Evolutionary conservation across 2,888 invertebrate species (phyloP).

Genomic region (Cephus pulcher): DNA sequence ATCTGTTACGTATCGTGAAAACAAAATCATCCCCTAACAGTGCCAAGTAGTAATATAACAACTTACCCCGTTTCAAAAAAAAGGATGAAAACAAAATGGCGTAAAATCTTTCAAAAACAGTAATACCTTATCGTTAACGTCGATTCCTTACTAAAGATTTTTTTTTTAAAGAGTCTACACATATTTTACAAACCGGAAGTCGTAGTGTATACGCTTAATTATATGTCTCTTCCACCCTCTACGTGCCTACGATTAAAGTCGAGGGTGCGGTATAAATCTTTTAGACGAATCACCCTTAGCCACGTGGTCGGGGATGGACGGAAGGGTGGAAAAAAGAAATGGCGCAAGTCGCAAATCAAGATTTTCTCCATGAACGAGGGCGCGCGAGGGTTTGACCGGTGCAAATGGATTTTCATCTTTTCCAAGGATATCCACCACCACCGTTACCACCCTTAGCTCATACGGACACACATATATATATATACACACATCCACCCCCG

Average conservation of each 20-base stretch:
- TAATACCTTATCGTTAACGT: not conserved
- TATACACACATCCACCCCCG: not conserved
- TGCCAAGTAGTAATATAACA: not conserved
- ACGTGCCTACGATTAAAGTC: not conserved
- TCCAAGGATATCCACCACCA: not conserved
- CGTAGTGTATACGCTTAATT: not conserved
- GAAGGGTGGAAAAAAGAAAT: not conserved
- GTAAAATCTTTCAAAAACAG: not conserved
- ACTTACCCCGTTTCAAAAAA: not conserved
- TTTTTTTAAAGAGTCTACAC: not conserved
- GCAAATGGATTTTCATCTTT: not conserved
- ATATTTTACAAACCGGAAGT: not conserved
- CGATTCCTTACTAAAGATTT: not conserved
- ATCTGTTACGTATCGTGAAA: not conserved
- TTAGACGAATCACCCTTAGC: not conserved
- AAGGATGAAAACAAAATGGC: not conserved
- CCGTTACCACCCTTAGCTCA: not conserved
- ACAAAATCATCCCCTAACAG: not conserved
- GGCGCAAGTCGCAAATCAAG: not conserved
- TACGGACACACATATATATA: not conserved
- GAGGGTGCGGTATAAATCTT: not conserved
- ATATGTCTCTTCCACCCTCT: not conserved
- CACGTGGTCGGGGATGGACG: not conserved
- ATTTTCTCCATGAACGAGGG: not conserved
- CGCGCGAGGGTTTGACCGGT: not conserved